phyloP scores from a whole-genome alignment of 2,797 vertebrate species.

The Bufotes viridis region DNA sequence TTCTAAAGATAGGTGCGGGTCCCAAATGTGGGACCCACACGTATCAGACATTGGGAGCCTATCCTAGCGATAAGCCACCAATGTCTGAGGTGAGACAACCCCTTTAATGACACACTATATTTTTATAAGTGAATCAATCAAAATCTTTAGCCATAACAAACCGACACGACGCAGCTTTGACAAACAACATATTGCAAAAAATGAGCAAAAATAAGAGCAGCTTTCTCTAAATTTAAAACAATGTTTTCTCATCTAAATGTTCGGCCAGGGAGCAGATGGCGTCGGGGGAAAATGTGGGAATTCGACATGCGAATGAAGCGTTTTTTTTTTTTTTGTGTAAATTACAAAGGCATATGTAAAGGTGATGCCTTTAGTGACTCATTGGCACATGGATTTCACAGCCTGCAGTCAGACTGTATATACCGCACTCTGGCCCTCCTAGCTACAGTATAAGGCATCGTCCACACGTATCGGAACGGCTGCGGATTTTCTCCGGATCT shows the following conservation, averaged over 20 bases:
- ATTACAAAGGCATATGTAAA: slow-evolving; percentile 24
- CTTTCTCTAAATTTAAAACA: slow-evolving; percentile 42
- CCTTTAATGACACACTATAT: background rate
- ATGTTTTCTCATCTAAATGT: background rate
- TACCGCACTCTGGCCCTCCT: no score
- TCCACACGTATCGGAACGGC: no score
- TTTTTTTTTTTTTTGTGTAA: slow-evolving; percentile 2
- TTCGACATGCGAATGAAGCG: slow-evolving; percentile 21
- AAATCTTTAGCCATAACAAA: background rate
- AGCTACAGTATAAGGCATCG: no score
- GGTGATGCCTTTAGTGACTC: slow-evolving; percentile 15
- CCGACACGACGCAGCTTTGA: background rate
- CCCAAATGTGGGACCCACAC: no score
- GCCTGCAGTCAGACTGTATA: no score
- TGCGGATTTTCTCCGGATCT: no score
- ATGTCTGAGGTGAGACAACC: no score
- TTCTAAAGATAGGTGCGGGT: no score
- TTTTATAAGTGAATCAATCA: background rate
- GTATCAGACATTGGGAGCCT: no score
- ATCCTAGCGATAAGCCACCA: no score
- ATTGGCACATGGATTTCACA: slow-evolving; percentile 13
- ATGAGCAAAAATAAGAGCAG: slow-evolving; percentile 1
- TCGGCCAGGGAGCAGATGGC: slow-evolving; percentile 36
- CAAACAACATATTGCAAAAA: slow-evolving; percentile 39
- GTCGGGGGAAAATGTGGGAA: slow-evolving; percentile 19